Percentiles rank a stretch among this genome's conserved stretches.
These are phyloP conservation scores for Linnaemya tessellans DNA, from an alignment of 2,888 invertebrate genomes.

Conservation along the genomic window DNA sequence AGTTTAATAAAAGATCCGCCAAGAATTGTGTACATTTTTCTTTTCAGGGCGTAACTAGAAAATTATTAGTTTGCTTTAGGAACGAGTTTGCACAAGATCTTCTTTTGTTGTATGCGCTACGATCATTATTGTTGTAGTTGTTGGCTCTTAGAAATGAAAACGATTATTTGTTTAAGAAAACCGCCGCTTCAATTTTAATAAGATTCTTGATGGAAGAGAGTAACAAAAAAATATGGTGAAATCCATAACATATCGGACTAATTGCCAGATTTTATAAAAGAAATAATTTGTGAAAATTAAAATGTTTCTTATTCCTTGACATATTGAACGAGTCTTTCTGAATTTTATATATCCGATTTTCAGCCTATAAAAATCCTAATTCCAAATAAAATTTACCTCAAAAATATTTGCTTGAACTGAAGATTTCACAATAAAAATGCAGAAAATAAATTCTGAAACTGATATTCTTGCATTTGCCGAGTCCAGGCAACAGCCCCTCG, in stretches of 20 bases:
- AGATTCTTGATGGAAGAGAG: background rate
- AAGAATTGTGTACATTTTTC: slow-evolving; percentile 27
- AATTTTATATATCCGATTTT: too few relatives aligned
- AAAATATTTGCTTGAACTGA: too few relatives aligned
- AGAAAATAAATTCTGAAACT: too few relatives aligned
- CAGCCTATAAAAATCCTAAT: too few relatives aligned
- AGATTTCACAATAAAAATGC: too few relatives aligned
- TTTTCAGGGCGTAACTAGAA: slow-evolving; percentile 78
- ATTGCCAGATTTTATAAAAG: too few relatives aligned
- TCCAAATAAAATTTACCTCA: too few relatives aligned
- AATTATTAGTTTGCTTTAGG: slow-evolving; percentile 79
- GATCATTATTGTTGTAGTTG: slow-evolving; percentile 9
- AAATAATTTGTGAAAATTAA: too few relatives aligned
- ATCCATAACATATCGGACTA: background rate
- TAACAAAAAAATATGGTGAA: background rate
- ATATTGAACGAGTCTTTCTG: too few relatives aligned
- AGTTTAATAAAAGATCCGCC: slow-evolving; percentile 27
- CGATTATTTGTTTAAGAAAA: background rate
- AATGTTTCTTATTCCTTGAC: too few relatives aligned
- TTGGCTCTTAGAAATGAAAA: slow-evolving; percentile 13
- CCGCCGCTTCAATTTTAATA: background rate
- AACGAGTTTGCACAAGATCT: slow-evolving; percentile 69
- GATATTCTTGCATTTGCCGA: too few relatives aligned
- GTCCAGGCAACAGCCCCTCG: too few relatives aligned
- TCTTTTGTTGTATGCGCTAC: slow-evolving; percentile 18